A percentile compares a stretch with the other conserved stretches of the same genome.
phyloP scores from a whole-genome alignment of 1,140 invertebrate genomes.

The Cardiocondyla obscurior region DNA sequence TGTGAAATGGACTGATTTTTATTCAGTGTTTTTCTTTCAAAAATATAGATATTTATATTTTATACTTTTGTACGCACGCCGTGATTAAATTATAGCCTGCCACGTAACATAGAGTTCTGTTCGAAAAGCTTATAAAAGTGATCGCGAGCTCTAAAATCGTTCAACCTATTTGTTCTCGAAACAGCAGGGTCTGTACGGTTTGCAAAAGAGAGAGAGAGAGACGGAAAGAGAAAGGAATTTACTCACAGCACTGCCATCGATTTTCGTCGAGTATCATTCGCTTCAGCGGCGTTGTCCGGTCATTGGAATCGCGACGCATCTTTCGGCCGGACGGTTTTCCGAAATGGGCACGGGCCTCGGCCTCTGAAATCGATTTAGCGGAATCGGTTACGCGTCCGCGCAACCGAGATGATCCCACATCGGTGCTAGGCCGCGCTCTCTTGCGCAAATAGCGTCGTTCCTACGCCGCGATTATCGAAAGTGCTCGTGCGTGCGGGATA shows the following conservation, averaged over 20 bases:
- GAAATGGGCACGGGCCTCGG: constrained; percentile 17
- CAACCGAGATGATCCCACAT: constrained; percentile 7
- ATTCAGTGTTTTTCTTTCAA: neutral
- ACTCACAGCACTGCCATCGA: constrained; percentile 13
- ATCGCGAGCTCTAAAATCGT: neutral
- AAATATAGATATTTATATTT: neutral
- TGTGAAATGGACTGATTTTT: neutral
- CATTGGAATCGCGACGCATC: constrained; percentile 46
- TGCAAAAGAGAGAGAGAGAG: neutral
- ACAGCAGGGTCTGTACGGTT: neutral
- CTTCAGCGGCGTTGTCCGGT: constrained; percentile 17
- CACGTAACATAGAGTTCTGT: too few species aligned
- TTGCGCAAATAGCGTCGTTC: constrained; percentile 25
- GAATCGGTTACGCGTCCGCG: constrained; percentile 38
- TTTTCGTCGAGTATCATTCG: constrained; percentile 26
- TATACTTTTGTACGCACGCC: neutral
- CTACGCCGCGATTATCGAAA: constrained; percentile 74
- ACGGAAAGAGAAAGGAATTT: neutral
- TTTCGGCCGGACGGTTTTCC: constrained; percentile 51
- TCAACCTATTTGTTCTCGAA: constrained; percentile 1
- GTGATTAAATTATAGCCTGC: neutral
- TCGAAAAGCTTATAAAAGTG: neutral
- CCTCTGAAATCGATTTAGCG: constrained; percentile 55
- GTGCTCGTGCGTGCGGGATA: constrained; percentile 70
- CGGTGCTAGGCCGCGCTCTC: neutral